phyloP scores from a whole-genome alignment of 2,888 invertebrate species.

The Caenorhabditis drosophilae region DNA sequence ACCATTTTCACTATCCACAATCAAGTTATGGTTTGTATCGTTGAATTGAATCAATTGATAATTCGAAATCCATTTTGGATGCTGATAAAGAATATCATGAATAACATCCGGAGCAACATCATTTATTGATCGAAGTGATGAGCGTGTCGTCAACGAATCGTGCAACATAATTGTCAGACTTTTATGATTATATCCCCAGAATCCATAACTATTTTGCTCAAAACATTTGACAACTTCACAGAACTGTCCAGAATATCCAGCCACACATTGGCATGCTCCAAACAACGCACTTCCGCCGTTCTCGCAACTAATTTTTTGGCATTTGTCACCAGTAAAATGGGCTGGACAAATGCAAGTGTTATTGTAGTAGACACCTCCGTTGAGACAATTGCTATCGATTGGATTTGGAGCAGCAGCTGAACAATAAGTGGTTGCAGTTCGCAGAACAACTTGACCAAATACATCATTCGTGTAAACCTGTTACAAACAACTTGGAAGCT shows the following conservation, averaged over 20 bases:
- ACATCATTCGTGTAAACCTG: slow-evolving; percentile 42
- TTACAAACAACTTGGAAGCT: neutral
- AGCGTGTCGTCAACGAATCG: slow-evolving; percentile 41
- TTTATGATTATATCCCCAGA: slow-evolving; percentile 30
- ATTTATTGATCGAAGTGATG: slow-evolving; percentile 40
- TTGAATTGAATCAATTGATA: slow-evolving; percentile 49
- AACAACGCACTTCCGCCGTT: slow-evolving; percentile 43
- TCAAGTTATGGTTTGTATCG: slow-evolving; percentile 16
- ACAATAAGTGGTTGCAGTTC: slow-evolving; percentile 50
- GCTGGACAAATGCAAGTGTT: slow-evolving; percentile 45
- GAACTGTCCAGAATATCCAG: slow-evolving; percentile 46
- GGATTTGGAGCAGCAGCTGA: slow-evolving; percentile 32
- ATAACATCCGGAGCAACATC: slow-evolving; percentile 39
- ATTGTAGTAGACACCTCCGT: slow-evolving; percentile 50
- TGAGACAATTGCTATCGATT: slow-evolving; percentile 42
- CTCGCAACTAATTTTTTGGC: slow-evolving; percentile 41
- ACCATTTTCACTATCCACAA: slow-evolving; percentile 24
- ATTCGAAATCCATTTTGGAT: slow-evolving; percentile 40
- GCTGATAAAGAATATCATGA: slow-evolving; percentile 42
- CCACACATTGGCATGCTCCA: slow-evolving; percentile 39
- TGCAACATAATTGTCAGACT: slow-evolving; percentile 46
- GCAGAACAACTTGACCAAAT: slow-evolving; percentile 39
- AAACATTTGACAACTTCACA: slow-evolving; percentile 39
- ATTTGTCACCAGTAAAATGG: slow-evolving; percentile 47
- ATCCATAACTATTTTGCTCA: slow-evolving; percentile 24